phyloP scores from a whole-genome alignment of 2,888 invertebrate species.

The Gisinianus flammeolus region DNA sequence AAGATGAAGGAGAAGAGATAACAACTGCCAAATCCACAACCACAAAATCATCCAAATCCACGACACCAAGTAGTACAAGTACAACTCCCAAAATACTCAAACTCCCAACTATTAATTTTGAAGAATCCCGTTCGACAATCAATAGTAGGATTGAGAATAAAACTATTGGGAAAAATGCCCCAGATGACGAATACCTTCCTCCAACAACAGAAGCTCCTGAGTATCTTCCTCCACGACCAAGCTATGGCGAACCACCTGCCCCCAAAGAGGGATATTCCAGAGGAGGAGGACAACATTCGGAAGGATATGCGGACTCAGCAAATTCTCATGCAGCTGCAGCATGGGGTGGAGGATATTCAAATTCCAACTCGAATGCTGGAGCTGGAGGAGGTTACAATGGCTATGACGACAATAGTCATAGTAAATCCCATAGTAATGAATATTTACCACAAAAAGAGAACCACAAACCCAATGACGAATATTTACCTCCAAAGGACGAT shows the following conservation, averaged over 20 bases:
- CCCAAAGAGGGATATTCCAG: not conserved
- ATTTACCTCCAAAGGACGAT: slow-evolving; percentile 16
- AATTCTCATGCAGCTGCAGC: no score
- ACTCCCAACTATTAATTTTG: not conserved
- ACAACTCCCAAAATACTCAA: not conserved
- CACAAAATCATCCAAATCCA: not conserved
- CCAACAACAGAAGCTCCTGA: not conserved
- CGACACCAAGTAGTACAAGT: not conserved
- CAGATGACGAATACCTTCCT: not conserved
- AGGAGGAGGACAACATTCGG: not conserved
- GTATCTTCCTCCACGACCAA: not conserved
- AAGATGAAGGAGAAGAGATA: not conserved
- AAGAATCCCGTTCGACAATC: not conserved
- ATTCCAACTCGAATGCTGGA: not conserved
- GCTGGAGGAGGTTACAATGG: not conserved
- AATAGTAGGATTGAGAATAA: not conserved
- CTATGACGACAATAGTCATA: not conserved
- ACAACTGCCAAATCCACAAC: not conserved
- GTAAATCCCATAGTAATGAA: slow-evolving; percentile 24
- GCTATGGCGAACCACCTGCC: not conserved
- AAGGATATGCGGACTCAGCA: not conserved
- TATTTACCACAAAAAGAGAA: slow-evolving; percentile 33
- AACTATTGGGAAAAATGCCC: not conserved
- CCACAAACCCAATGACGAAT: slow-evolving; percentile 32
- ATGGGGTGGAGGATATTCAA: no score